phyloP scores from a whole-genome alignment of 2,113 vertebrate genomes.

The Pollachius pollachius region DNA sequence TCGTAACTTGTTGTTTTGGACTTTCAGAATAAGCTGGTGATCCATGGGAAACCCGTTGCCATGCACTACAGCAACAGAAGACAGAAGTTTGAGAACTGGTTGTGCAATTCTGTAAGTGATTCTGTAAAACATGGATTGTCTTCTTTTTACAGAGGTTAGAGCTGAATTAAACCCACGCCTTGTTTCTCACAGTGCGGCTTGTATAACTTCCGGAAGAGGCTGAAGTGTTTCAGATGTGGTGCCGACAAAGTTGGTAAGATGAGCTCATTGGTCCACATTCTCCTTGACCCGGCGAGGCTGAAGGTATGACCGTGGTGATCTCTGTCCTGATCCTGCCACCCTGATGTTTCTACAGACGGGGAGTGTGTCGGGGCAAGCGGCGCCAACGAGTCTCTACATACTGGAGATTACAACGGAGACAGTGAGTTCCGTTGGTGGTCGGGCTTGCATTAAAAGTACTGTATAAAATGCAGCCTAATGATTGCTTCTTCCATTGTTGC shows the following conservation, averaged over 20 bases:
- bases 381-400: conserved; percentile 78
- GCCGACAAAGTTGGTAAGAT: conserved; percentile 84
- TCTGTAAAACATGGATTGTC: background rate
- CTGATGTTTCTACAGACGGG: conserved; percentile 68
- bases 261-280: too few species aligned
- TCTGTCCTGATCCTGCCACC: too few species aligned
- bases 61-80: conserved; percentile 94
- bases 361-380: conserved; percentile 76
- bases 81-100: conserved; percentile 95
- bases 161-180: conserved; percentile 22
- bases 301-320: background rate
- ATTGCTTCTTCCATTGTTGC: background rate
- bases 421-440: conserved; percentile 74
- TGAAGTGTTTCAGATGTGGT: conserved; percentile 95
- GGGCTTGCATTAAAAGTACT: background rate
- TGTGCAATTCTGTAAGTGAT: conserved; percentile 85
- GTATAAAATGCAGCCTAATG: background rate
- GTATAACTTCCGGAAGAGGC: conserved; percentile 94
- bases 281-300: background rate
- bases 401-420: conserved; percentile 87
- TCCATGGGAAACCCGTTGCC: conserved; percentile 88
- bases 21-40: conserved; percentile 90
- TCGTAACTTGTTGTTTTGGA: conserved; percentile 72
- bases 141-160: background rate
- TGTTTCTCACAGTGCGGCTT: conserved; percentile 83